A percentile compares a stretch with the other conserved stretches of the same genome.
These are phyloP conservation scores for Mesitornis unicolor DNA, from an alignment of 2,113 vertebrate species.

Conservation along the genomic window DNA sequence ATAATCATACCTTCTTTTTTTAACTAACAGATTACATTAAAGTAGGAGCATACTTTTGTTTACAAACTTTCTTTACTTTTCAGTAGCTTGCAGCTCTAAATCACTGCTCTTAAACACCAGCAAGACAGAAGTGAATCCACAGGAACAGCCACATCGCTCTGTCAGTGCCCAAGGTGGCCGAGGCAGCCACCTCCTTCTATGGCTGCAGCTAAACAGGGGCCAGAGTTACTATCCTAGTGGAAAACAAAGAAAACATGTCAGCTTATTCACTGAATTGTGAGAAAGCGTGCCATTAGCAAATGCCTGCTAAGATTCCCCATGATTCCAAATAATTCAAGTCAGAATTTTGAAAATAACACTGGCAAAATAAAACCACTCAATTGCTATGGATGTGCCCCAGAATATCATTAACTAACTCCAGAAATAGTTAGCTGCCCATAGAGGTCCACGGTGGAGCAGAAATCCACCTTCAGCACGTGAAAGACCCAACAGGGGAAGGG, in stretches of 20 bases:
- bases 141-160: neutral
- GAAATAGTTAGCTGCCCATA: no score
- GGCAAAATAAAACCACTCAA: neutral
- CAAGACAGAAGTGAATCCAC: neutral
- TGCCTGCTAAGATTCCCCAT: neutral
- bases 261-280: neutral
- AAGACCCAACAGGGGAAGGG: no score
- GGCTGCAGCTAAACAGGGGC: neutral
- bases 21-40: neutral
- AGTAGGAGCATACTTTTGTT: neutral
- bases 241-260: neutral
- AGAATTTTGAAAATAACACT: neutral
- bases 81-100: neutral
- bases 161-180: neutral
- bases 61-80: neutral
- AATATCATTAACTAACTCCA: neutral
- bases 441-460: no score
- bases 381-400: rapidly evolving
- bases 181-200: neutral
- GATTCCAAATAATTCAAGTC: neutral
- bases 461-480: no score
- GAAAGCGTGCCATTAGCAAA: neutral
- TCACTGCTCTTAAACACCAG: neutral
- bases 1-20: neutral
- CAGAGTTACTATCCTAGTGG: neutral